Conservation (phyloP, 2,797 vertebrate species). For the Carduelis carduelis region DNA sequence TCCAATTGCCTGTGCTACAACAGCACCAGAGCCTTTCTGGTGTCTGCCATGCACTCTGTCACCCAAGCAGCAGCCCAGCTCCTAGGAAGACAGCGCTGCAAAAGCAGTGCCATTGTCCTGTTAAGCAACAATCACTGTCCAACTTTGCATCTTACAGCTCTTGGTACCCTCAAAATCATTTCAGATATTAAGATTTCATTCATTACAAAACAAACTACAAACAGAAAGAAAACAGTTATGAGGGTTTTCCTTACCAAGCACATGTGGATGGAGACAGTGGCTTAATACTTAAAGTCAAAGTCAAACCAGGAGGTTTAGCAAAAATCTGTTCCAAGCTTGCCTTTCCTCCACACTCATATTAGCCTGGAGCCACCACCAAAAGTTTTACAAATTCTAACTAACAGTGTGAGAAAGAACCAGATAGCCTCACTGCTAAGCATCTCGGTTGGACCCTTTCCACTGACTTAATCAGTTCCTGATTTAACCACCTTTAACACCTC, state of each 20-base stretch:
- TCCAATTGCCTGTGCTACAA: neutral
- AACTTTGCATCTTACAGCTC: neutral
- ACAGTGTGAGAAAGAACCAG: neutral
- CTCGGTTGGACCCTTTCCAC: neutral
- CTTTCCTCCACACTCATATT: neutral
- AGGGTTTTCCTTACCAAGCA: neutral
- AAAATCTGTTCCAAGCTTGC: neutral
- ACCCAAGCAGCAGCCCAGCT: neutral
- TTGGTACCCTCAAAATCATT: neutral
- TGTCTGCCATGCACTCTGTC: neutral
- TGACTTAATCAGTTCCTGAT: neutral
- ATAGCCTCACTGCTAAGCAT: neutral
- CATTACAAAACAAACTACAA: neutral
- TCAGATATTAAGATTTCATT: neutral
- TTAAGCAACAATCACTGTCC: neutral
- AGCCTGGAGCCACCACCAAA: neutral
- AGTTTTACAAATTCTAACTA: neutral
- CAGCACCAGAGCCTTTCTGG: neutral
- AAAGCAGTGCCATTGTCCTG: neutral
- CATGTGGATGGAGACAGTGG: neutral
- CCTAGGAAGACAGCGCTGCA: neutral
- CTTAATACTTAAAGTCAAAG: neutral
- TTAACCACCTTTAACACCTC: neutral
- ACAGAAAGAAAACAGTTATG: neutral
- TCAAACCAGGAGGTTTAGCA: neutral